Conservation (phyloP, 2,797 vertebrate genomes). For the Chromis chromis region DNA sequence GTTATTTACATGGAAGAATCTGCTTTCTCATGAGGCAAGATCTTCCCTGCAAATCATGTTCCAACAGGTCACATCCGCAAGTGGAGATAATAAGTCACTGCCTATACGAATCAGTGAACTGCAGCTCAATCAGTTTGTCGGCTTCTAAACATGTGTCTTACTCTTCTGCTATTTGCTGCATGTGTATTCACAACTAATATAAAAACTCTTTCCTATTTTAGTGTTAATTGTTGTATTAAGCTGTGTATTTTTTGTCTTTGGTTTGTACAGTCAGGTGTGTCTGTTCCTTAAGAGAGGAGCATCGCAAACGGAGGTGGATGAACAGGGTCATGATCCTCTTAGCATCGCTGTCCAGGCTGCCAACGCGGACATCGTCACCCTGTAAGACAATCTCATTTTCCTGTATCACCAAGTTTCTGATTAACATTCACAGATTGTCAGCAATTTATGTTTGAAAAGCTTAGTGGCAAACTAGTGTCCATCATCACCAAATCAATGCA, state of each 20-base stretch:
- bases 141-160: neutral
- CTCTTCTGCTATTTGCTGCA: neutral
- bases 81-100: too few species aligned
- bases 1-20: too few species aligned
- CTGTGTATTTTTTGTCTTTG: constrained; percentile 2
- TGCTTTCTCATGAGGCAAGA: too few species aligned
- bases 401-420: neutral
- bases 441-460: too few species aligned
- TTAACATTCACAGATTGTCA: neutral
- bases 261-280: constrained; percentile 91
- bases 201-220: neutral
- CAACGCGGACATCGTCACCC: constrained; percentile 96
- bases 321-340: constrained; percentile 93
- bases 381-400: constrained; percentile 84
- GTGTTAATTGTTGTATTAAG: neutral
- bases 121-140: neutral
- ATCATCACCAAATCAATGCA: too few species aligned
- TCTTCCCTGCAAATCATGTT: too few species aligned
- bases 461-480: too few species aligned
- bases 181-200: neutral
- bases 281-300: constrained; percentile 96
- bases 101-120: too few species aligned
- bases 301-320: constrained; percentile 91
- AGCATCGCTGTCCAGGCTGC: constrained; percentile 94
- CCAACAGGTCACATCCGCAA: too few species aligned